Conservation (phyloP, 2,888 invertebrate genomes). For the Campaea margaritaria region DNA sequence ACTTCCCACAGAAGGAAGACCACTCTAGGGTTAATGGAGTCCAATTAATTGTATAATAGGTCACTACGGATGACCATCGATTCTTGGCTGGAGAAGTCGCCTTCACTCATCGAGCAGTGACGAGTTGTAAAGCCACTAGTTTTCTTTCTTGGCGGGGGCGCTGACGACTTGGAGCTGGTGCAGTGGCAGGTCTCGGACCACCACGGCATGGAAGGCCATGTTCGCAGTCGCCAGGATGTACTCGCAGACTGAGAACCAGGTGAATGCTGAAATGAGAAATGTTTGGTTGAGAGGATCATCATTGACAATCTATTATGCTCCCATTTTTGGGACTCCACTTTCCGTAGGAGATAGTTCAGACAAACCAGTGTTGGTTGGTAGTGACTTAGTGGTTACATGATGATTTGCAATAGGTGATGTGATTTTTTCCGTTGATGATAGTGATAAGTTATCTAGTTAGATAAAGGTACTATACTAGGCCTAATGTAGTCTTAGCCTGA, state of each 20-base stretch:
- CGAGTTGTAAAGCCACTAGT: neutral
- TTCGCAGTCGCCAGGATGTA: constrained; percentile 96
- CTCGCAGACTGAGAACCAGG: constrained; percentile 97
- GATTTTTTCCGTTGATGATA: too few species aligned
- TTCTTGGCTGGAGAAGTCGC: neutral
- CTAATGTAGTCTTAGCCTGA: too few species aligned
- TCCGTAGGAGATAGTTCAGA: too few species aligned
- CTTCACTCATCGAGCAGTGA: neutral
- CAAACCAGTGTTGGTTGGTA: too few species aligned
- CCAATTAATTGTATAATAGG: too few species aligned
- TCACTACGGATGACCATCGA: too few species aligned
- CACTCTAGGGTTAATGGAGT: too few species aligned
- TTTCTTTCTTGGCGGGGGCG: constrained; percentile 53
- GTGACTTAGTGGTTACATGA: too few species aligned
- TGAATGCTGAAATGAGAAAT: constrained; percentile 90
- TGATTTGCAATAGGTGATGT: too few species aligned
- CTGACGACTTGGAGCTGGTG: constrained; percentile 90
- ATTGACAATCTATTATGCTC: neutral
- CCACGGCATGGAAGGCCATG: constrained; percentile 96
- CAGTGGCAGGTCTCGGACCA: constrained; percentile 93
- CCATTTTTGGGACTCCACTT: neutral
- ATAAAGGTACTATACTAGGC: too few species aligned
- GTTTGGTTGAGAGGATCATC: neutral
- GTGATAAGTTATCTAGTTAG: too few species aligned
- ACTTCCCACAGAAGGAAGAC: too few species aligned